Base-by-base conservation (phyloP, 2,797 vertebrate genomes). In the Moxostoma hubbsi region DNA sequence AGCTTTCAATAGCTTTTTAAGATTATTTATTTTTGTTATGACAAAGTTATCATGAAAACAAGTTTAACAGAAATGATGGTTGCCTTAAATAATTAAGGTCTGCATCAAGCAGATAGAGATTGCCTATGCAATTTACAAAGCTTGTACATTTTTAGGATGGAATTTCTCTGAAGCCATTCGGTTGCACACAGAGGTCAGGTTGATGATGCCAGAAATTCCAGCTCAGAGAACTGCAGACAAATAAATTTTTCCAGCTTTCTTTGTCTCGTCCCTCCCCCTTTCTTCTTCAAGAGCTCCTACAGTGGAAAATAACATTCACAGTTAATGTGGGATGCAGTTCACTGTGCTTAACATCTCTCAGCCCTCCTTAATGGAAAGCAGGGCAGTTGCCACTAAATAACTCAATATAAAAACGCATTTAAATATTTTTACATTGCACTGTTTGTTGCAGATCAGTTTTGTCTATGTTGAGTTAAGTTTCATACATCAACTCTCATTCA, bases 151-250 rank as follows among this genome's bases (percentile, higher is more conserved):
- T 46, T 64, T 54, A 15, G 5, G 15, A 61, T 61, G 66, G 15
- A 47, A 9, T 75, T 68, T 54, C 11, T 16, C 51, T 69, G 55
- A 81, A 87, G 81, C 82, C 78, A 77, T 84, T 83, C 71, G 84
- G 88, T 90, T 84, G 85, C 86, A 86, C 90, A 87, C 18, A 81
- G 74, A 93, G 87, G 88, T 89, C 36, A 36, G 36, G 86, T 82
- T 81, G 82, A 82, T 91, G 90, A 91, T 89, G 91, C 89, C 89
- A 93, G 84, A 92, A 93, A 93, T 95, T 94, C 93, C 93, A 92
- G 79, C 86, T 86, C 81, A 83, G 88, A 92, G 89, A 75, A 86
- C 89, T 91, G 88, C 89, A 92, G 90, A 92, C 89, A 73, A 71
- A 82, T 90, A 87, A 88, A 80, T 84, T 86, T 85, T 73, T 85